Conservation (phyloP, 53 echinoderm and acorn worm species). For the Holothuria leucospilota region DNA sequence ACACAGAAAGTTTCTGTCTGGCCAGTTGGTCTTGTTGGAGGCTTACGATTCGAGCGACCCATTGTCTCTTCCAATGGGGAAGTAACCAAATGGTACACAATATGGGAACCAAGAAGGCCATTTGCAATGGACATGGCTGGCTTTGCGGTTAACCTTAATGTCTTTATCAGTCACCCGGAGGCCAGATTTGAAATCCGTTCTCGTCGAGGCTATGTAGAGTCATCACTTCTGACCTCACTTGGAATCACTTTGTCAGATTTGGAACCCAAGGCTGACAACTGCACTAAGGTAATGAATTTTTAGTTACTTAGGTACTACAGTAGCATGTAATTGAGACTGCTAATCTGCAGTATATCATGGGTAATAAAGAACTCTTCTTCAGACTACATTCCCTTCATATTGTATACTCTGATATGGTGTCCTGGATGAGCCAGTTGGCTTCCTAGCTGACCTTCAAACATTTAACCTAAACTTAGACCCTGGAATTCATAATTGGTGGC, state of each 20-base stretch:
- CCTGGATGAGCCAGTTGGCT: no score
- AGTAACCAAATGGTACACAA: slow-evolving; percentile 78
- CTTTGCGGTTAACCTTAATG: slow-evolving; percentile 83
- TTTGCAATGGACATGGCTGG: slow-evolving; percentile 99
- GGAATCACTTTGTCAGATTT: slow-evolving; percentile 75
- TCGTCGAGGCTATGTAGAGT: slow-evolving; percentile 83
- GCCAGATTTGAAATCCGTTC: slow-evolving; percentile 82
- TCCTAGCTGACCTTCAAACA: no score
- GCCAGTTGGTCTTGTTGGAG: slow-evolving; percentile 95
- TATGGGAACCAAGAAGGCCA: slow-evolving; percentile 84
- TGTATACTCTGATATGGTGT: no score
- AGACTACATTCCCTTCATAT: no score
- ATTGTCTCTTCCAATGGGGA: slow-evolving; percentile 64
- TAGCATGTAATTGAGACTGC: no score
- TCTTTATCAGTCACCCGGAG: slow-evolving; percentile 60
- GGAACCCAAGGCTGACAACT: slow-evolving; percentile 91
- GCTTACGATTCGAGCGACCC: slow-evolving; percentile 90
- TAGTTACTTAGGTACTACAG: no score
- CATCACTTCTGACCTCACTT: slow-evolving; percentile 72
- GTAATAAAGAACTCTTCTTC: no score
- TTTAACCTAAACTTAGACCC: no score
- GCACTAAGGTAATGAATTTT: slow-evolving; percentile 69
- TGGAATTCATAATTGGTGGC: no score
- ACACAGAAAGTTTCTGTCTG: slow-evolving; percentile 91
- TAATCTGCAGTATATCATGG: no score